phyloP scores from a whole-genome alignment of 2,888 invertebrate genomes.

The Drosophila anomelani region DNA sequence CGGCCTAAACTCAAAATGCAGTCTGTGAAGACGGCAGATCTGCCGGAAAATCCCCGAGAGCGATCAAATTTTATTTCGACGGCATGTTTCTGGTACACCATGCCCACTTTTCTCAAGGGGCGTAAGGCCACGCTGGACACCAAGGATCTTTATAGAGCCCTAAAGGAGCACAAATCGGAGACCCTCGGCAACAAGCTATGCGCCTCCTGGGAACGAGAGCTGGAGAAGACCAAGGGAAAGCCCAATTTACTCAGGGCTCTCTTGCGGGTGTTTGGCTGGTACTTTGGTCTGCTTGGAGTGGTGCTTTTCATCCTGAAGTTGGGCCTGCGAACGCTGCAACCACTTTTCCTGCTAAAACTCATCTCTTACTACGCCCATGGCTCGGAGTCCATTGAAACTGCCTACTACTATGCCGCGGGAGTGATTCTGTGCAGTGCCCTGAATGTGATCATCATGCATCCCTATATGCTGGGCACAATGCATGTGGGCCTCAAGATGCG shows the following conservation, averaged over 20 bases:
- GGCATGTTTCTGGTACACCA: constrained; percentile 90
- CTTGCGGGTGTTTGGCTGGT: constrained; percentile 87
- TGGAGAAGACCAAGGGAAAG: constrained; percentile 79
- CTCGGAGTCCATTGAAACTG: constrained; percentile 84
- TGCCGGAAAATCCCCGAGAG: constrained; percentile 87
- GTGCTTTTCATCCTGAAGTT: constrained; percentile 87
- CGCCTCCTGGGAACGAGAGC: constrained; percentile 87
- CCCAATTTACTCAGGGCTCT: constrained; percentile 85
- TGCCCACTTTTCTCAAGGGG: constrained; percentile 91
- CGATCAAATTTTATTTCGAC: constrained; percentile 87
- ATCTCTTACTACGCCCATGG: constrained; percentile 86
- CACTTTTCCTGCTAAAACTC: constrained; percentile 87
- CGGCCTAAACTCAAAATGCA: constrained; percentile 73
- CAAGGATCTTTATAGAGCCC: constrained; percentile 90
- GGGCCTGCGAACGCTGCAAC: constrained; percentile 87
- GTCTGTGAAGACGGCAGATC: constrained; percentile 83
- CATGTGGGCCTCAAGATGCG: constrained; percentile 88
- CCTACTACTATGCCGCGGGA: constrained; percentile 91
- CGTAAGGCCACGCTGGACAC: constrained; percentile 89
- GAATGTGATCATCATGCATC: constrained; percentile 92
- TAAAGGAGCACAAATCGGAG: constrained; percentile 88
- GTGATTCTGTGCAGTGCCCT: constrained; percentile 90
- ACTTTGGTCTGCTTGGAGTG: constrained; percentile 87
- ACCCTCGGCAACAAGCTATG: constrained; percentile 87
- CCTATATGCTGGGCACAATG: constrained; percentile 92